These are phyloP conservation scores for Chironomus striatipennis DNA, from an alignment of 1,140 invertebrate genomes.

Conservation along the genomic window DNA sequence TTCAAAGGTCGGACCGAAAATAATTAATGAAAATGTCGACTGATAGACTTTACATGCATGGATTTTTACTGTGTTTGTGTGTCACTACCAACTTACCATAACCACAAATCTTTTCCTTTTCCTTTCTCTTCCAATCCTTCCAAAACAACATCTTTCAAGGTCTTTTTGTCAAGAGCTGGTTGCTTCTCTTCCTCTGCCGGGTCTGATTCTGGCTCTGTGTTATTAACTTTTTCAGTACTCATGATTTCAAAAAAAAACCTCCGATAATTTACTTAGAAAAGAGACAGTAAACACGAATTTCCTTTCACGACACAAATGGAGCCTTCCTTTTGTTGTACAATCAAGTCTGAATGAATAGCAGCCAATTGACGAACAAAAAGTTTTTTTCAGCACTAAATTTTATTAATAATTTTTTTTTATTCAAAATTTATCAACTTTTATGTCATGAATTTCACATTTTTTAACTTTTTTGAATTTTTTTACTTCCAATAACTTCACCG, in stretches of 20 bases:
- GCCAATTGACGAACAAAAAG: conserved; percentile 1
- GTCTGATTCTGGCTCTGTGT: background rate
- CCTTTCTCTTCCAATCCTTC: background rate
- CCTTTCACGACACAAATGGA: background rate
- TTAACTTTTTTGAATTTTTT: background rate
- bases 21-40: background rate
- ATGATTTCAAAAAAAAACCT: background rate
- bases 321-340: background rate
- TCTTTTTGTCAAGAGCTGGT: background rate
- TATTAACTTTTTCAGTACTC: background rate
- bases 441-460: background rate
- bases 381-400: background rate
- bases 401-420: background rate
- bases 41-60: background rate
- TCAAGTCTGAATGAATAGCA: background rate
- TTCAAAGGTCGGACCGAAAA: background rate
- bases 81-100: background rate
- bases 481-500: background rate
- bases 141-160: background rate
- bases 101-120: background rate
- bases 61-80: background rate
- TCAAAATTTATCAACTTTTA: background rate
- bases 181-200: background rate
- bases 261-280: background rate
- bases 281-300: background rate